Conservation (phyloP, 2,797 vertebrate species). For the Crenuchus spilurus region DNA sequence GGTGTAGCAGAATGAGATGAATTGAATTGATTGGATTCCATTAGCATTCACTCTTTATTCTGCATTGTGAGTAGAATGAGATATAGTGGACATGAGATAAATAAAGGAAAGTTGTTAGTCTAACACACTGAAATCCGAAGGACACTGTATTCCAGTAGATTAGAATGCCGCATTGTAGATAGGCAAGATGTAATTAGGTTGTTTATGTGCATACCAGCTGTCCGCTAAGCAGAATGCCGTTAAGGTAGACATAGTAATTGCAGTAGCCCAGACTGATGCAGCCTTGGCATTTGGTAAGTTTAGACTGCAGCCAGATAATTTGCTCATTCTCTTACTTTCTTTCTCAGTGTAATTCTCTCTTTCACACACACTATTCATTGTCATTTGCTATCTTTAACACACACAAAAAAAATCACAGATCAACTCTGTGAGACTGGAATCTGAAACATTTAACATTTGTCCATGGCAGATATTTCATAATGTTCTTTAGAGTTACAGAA, state of each 20-base stretch:
- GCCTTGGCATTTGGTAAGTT: not conserved
- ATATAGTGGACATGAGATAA: not conserved
- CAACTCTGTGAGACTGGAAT: not conserved
- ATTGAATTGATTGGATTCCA: too few species aligned
- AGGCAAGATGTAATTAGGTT: constrained; percentile 27
- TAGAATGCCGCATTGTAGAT: constrained; percentile 3
- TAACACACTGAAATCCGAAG: not conserved
- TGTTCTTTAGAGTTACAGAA: too few species aligned
- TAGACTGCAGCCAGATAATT: constrained; percentile 17
- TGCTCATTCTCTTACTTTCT: not conserved
- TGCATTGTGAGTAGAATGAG: not conserved
- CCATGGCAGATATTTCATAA: constrained; percentile 37
- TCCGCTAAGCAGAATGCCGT: not conserved
- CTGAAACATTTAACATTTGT: too few species aligned
- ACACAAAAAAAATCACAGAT: not conserved
- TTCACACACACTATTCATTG: not conserved
- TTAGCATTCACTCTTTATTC: not conserved
- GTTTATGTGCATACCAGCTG: constrained; percentile 5
- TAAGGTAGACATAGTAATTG: constrained; percentile 3
- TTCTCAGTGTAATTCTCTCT: not conserved
- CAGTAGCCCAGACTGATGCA: constrained; percentile 4
- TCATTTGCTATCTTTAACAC: constrained; percentile 23
- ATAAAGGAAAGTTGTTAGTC: not conserved
- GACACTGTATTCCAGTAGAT: not conserved
- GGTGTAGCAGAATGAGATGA: too few species aligned